These are phyloP conservation scores for Drosophila sp. DNA, from an alignment of 1,140 invertebrate species.

Conservation along the genomic window DNA sequence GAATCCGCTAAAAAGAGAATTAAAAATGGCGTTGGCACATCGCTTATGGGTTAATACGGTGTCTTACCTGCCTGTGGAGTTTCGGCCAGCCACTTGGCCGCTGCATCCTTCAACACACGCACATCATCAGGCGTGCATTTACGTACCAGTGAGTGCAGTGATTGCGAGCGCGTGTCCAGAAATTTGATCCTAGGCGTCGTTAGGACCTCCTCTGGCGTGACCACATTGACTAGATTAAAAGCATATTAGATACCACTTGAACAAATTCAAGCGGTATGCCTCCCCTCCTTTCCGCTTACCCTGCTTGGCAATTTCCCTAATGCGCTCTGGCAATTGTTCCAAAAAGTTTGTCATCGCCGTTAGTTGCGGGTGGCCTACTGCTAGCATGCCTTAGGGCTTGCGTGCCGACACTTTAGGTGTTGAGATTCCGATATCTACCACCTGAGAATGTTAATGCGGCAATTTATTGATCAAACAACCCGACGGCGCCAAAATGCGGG, in stretches of 20 bases:
- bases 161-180: slow-evolving; percentile 49
- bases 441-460: slow-evolving; percentile 37
- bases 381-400: slow-evolving; percentile 48
- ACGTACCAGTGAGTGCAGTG: slow-evolving; percentile 43
- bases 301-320: slow-evolving; percentile 50
- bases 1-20: slow-evolving; percentile 45
- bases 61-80: slow-evolving; percentile 48
- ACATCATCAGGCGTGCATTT: slow-evolving; percentile 72
- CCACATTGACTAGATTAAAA: slow-evolving; percentile 55
- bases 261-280: neutral
- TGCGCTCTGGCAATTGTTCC: slow-evolving; percentile 56
- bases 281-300: slow-evolving; percentile 41
- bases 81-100: slow-evolving; percentile 69
- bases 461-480: slow-evolving; percentile 65
- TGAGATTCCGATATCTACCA: slow-evolving; percentile 43
- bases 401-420: slow-evolving; percentile 58
- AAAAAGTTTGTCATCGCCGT: slow-evolving; percentile 65
- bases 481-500: neutral
- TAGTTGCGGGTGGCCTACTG: slow-evolving; percentile 15
- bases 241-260: slow-evolving; percentile 35
- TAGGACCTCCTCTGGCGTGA: slow-evolving; percentile 57
- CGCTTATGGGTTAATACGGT: neutral
- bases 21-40: neutral
- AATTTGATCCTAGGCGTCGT: slow-evolving; percentile 56
- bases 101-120: slow-evolving; percentile 68